Conservation (phyloP, 30 jellyfish, hydroid and myxozoan genomes). For the Chironex yamaguchii region DNA sequence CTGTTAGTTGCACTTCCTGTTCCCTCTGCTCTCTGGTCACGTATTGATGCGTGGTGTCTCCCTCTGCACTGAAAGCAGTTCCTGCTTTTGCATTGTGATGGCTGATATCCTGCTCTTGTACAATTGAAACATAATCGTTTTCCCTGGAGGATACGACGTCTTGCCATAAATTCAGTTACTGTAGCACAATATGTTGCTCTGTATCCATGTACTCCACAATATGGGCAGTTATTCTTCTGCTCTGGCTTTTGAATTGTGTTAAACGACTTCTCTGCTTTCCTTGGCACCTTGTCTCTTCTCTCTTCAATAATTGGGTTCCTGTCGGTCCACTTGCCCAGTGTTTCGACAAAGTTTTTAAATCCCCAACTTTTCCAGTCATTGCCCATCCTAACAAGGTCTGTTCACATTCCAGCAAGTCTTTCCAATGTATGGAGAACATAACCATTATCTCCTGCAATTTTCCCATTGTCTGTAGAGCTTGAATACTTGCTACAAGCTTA, state of each 20-base stretch:
- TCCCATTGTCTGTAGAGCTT: conserved; percentile 28
- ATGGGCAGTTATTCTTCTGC: background rate
- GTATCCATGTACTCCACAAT: too few relatives aligned
- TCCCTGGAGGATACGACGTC: background rate
- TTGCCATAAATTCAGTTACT: background rate
- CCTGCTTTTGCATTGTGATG: conserved; percentile 1
- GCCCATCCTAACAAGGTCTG: conserved; percentile 34
- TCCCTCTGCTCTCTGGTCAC: too few relatives aligned
- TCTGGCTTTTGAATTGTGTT: background rate
- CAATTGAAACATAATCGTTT: too few relatives aligned
- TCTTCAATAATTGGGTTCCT: conserved; percentile 50
- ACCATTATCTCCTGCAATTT: conserved; percentile 28
- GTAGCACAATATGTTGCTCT: background rate
- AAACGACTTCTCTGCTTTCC: too few relatives aligned
- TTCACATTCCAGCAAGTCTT: conserved; percentile 22
- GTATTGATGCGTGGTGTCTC: conserved; percentile 1
- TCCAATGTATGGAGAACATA: conserved; percentile 39
- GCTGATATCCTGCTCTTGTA: too few relatives aligned
- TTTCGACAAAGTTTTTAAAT: background rate
- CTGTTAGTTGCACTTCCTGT: too few relatives aligned
- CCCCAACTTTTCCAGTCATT: conserved; percentile 43
- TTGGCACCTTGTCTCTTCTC: too few relatives aligned
- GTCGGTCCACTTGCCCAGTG: conserved; percentile 41
- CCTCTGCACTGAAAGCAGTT: conserved; percentile 2
- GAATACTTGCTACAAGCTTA: background rate